Base-by-base conservation (phyloP, 2,113 vertebrate species). In the Alosa alosa region DNA sequence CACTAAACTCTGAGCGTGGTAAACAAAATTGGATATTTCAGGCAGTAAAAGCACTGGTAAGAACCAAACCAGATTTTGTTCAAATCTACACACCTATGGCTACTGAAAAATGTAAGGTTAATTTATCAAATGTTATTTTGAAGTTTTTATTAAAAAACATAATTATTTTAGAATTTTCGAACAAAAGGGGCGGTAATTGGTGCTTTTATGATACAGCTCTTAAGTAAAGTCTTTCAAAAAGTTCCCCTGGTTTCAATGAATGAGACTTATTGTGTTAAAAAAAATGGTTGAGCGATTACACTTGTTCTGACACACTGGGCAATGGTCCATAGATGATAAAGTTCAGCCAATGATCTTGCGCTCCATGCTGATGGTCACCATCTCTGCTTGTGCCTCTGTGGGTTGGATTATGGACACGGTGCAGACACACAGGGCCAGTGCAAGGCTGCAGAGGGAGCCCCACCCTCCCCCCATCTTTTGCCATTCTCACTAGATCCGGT, bases 391-490 rank as follows among this genome's bases (percentile, higher is more conserved):
- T 85, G 41, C 72, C 89, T 88, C 39, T 86, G 86, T 87, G 85
- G 90, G 90, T 9, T 39, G 25, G 4, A 75, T 31, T 39, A 39
- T 17, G 68, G 31, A 75, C 0, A 75, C 13, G 10, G 31, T 0
- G 9, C 93, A 90, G 90, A 93, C 91, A 86, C 46, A 87, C 89
- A 86, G 87, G 82, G 88, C 92, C 92, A 93, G 91, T 90, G 89
- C 91, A 92, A 88, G 89, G 90, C 87, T 88, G 86, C 88, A 90
- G 83, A 84, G 57, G 64, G 90, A 88, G 49, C 84, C 75, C 88
- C 89, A n/a, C 75, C 81, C 75, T 90, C 91, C 86, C 86, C 89
- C 92, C 89, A 90, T 93, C 92, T 90, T 90, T 91, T 90, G 90
- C 87, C 86, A 39, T 39, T 13, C 72, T 78, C 84, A 84, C 86